These are phyloP conservation scores for Drosophila rhopaloa DNA, from an alignment of 1,140 invertebrate species.

Conservation along the genomic window DNA sequence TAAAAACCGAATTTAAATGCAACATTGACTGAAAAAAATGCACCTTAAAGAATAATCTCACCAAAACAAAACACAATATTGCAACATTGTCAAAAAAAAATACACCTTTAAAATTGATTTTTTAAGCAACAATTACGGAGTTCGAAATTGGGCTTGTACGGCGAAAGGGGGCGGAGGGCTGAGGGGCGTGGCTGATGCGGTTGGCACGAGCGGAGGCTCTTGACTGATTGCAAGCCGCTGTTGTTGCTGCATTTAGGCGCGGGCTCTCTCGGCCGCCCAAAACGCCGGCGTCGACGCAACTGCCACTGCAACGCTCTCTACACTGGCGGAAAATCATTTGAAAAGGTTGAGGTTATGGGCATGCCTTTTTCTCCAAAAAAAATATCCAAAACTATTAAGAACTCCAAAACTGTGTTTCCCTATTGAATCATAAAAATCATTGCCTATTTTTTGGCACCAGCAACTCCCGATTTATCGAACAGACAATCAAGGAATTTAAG, in stretches of 20 bases:
- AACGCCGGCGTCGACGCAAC: conserved; percentile 22
- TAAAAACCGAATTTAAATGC: background rate
- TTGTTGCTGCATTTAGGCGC: conserved; percentile 79
- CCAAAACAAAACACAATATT: background rate
- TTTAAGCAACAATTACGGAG: background rate
- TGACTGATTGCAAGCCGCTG: conserved; percentile 77
- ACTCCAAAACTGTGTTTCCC: background rate
- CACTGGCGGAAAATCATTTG: background rate
- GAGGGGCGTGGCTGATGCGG: conserved; percentile 57
- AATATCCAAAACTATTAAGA: background rate
- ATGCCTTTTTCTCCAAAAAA: background rate
- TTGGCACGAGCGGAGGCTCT: conserved; percentile 78
- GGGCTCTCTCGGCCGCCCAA: conserved; percentile 46
- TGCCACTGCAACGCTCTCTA: conserved; percentile 15
- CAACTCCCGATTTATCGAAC: no score
- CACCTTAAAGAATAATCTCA: background rate
- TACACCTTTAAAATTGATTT: conserved; percentile 1
- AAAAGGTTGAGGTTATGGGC: no score
- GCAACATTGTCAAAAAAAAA: no score
- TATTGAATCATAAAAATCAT: background rate
- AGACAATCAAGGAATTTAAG: no score
- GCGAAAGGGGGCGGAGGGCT: conserved; percentile 1
- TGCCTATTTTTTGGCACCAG: background rate
- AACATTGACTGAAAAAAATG: no score
- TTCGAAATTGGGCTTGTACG: background rate